Conservation (phyloP, 2,888 invertebrate species). For the Anagyrus pseudococci region DNA sequence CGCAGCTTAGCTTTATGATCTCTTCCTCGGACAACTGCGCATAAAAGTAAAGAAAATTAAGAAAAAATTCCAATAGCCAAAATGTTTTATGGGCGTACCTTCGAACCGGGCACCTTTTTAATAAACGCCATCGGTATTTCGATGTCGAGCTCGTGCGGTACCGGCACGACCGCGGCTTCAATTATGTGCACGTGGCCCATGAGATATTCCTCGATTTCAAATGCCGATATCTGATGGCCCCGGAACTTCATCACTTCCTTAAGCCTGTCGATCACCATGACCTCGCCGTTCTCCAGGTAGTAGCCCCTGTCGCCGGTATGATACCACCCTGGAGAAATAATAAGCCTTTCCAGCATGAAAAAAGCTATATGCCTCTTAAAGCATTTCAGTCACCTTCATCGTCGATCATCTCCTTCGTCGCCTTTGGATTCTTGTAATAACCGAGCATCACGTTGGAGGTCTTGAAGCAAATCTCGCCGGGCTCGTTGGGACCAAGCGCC, state of each 20-base stretch:
- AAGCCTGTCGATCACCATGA: slow-evolving; percentile 51
- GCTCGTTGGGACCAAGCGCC: slow-evolving; percentile 46
- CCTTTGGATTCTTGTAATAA: slow-evolving; percentile 65
- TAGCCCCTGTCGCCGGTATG: slow-evolving; percentile 47
- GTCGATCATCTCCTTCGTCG: slow-evolving; percentile 64
- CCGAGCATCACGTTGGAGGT: slow-evolving; percentile 61
- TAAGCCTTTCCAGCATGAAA: not conserved
- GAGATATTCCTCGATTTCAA: slow-evolving; percentile 49
- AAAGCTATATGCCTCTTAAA: too few relatives aligned
- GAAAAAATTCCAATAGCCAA: not conserved
- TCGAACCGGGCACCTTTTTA: slow-evolving; percentile 28
- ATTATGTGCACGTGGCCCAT: slow-evolving; percentile 45
- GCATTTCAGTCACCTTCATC: slow-evolving; percentile 57
- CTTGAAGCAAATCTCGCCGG: slow-evolving; percentile 44
- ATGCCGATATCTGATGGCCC: slow-evolving; percentile 38
- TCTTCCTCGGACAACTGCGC: not conserved
- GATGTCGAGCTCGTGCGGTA: slow-evolving; percentile 47
- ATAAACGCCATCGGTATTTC: slow-evolving; percentile 54
- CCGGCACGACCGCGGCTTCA: slow-evolving; percentile 50
- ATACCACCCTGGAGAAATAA: not conserved
- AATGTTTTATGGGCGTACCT: slow-evolving; percentile 36
- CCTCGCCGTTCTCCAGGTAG: slow-evolving; percentile 48
- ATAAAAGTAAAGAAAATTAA: not conserved
- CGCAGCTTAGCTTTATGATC: not conserved
- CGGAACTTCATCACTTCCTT: slow-evolving; percentile 53